Conservation (phyloP, 2,113 vertebrate species). For the Gila orcuttii region DNA sequence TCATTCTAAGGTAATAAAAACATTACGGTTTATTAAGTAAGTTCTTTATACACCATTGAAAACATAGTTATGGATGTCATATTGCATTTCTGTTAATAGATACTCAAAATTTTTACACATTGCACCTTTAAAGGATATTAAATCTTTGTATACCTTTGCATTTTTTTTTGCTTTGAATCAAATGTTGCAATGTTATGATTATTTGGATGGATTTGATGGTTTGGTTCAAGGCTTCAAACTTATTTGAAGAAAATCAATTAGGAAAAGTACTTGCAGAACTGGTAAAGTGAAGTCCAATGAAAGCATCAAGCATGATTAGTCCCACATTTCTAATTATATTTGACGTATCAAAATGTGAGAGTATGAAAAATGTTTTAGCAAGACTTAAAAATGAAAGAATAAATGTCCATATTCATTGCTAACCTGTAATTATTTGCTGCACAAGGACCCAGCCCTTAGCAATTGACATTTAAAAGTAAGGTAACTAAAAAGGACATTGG, state of each 20-base stretch:
- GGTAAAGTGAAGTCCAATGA: not conserved
- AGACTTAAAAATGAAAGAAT: not conserved
- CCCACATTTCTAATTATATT: not conserved
- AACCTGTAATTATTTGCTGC: constrained; percentile 20
- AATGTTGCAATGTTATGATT: not conserved
- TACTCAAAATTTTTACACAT: too few relatives aligned
- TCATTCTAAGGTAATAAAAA: too few relatives aligned
- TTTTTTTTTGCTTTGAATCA: not conserved
- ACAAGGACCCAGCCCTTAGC: not conserved
- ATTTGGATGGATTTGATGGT: too few relatives aligned
- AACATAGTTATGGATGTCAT: too few relatives aligned
- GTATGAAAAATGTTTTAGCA: not conserved
- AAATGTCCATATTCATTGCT: not conserved
- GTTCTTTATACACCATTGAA: too few relatives aligned
- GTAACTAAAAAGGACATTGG: not conserved
- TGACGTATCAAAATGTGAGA: not conserved
- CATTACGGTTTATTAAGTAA: too few relatives aligned
- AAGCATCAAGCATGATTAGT: not conserved
- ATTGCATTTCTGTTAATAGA: too few relatives aligned
- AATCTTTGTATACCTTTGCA: too few relatives aligned
- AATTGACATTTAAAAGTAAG: not conserved
- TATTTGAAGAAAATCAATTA: not conserved
- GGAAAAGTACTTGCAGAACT: not conserved
- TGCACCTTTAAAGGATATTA: too few relatives aligned
- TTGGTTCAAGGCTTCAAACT: not conserved